These are phyloP conservation scores for Diarsia rubi DNA, from an alignment of 2,888 invertebrate species.

Conservation along the genomic window DNA sequence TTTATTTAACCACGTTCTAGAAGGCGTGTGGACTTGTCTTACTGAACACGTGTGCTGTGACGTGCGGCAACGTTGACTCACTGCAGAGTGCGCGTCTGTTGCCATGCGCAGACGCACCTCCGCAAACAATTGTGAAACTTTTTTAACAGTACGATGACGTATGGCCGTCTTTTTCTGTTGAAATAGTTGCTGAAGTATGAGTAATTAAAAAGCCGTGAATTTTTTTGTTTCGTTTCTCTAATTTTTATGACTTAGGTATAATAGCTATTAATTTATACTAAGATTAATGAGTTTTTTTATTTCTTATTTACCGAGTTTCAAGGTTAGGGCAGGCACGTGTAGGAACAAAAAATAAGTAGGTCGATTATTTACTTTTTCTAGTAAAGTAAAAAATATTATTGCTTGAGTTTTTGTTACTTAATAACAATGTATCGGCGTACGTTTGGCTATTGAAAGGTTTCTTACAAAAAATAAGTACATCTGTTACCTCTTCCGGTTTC, in stretches of 20 bases:
- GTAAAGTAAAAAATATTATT: constrained; percentile 34
- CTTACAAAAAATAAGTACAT: constrained; percentile 13
- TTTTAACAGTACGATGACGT: constrained; percentile 40
- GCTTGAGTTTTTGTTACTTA: constrained; percentile 32
- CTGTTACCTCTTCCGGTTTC: constrained; percentile 22
- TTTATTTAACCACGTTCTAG: constrained; percentile 40
- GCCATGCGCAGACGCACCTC: constrained; percentile 56
- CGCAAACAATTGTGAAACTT: constrained; percentile 47
- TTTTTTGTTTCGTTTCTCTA: constrained; percentile 20
- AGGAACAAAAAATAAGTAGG: constrained; percentile 44
- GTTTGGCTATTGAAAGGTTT: not conserved
- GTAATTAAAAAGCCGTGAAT: constrained; percentile 50
- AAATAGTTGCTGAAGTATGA: constrained; percentile 45
- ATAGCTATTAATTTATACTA: not conserved
- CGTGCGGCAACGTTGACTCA: constrained; percentile 50
- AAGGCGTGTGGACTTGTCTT: constrained; percentile 36
- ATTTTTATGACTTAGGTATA: constrained; percentile 24
- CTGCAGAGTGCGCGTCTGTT: constrained; percentile 50
- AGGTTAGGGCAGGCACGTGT: constrained; percentile 25
- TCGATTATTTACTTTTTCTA: constrained; percentile 33
- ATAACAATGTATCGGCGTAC: constrained; percentile 23
- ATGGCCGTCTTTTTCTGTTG: constrained; percentile 35
- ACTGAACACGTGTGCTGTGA: constrained; percentile 59
- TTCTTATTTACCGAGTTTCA: constrained; percentile 6
- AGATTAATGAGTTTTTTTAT: constrained; percentile 38